Evolutionary conservation across 1,140 invertebrate species (phyloP), one percentile per base, ranked within the genome.

Genomic region (Drosophila kohkoa): DNA sequence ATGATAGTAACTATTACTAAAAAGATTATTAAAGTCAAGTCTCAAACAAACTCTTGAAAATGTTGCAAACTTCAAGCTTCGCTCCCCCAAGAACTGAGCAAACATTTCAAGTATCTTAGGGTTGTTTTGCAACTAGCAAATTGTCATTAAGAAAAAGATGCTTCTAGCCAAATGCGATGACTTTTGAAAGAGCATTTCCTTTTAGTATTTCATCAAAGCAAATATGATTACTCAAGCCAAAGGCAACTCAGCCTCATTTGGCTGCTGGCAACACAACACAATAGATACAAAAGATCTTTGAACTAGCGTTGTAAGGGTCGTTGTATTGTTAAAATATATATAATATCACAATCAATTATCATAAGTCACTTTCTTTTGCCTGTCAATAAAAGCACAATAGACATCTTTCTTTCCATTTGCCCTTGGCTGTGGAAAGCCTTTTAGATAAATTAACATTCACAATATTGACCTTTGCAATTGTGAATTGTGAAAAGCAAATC

Each of bases 401-500:
- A 13, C 20, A 13, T n/a, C 5, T 32, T 25, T 25, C 20, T 25
- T 25, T 25, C 4, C 20, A 3, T 25, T n/a, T 2, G 3, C 5
- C 25, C 3, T 51, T 51, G 25, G 8, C 10, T 15, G 13, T 8
- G n/a, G n/a, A 30, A 64, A 55, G 54, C 51, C 68, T 71, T 57
- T 71, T 55, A 64, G n/a, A 64, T 48, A 71, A 71, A 71, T 71
- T 63, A 63, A 55, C 35, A 70, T 62, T 51, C 32, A 30, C 66
- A 51, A 43, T 59, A 46, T 35, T 52, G 48, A 62, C 52, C 28
- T 49, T 48, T 10, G 28, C 48, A 64, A 38, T 64, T 71, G 28
- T 11, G 11, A 71, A 35, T 48, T 38, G 28, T 30, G 49, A 52
- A 52, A 63, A 35, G 58, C 59, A 62, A 66, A 72, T 49, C 20